Evolutionary conservation across 2,888 invertebrate genomes (phyloP), one percentile per base, ranked within the genome.

Genomic region (Morpho achilles): DNA sequence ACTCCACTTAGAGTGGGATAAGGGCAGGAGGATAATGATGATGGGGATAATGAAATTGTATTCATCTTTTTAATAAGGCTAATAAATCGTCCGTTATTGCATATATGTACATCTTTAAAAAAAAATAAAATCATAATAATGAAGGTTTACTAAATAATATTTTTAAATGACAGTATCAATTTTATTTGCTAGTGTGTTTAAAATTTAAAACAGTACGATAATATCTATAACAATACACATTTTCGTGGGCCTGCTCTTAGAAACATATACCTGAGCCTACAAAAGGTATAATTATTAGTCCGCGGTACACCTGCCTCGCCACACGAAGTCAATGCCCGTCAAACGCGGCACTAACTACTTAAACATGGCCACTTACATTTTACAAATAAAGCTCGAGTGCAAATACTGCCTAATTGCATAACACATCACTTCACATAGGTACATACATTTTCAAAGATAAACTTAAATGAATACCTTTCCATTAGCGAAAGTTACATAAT

Each of bases 241-340:
- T 56, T 69, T 70, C 71, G 71, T 70, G 69, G 67, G 67, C 48
- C 65, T 54, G 57, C 67, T 69, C 72, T 74, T 72, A 75, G 69
- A 66, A 63, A 67, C 66, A 63, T 65, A 65, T 64, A 63, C 58
- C 55, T 56, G 52, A 47, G 59, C 64, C 61, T 59, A 57, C 46
- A 39, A 46, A 40, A 46, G 46, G 16, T 46, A 53, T 53, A 60
- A 60, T 62, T 63, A 66, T 68, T 65, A 66, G 65, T 64, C 61
- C 68, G 71, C 70, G 58, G 73, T 75, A 71, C 87, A 86, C 84
- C 87, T 87, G 86, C 79, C 76, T 69, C 70, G 74, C 72, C 67
- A 66, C 70, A 70, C 66, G 80, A 83, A 83, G 88, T 88, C 88
- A 89, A 87, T 82, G 88, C 72, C 88, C 88, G 87, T 88, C 86